A percentile compares a stretch with the other conserved stretches of the same genome.
Conservation (phyloP, 2,113 vertebrate species). For the Xerus inauris region DNA sequence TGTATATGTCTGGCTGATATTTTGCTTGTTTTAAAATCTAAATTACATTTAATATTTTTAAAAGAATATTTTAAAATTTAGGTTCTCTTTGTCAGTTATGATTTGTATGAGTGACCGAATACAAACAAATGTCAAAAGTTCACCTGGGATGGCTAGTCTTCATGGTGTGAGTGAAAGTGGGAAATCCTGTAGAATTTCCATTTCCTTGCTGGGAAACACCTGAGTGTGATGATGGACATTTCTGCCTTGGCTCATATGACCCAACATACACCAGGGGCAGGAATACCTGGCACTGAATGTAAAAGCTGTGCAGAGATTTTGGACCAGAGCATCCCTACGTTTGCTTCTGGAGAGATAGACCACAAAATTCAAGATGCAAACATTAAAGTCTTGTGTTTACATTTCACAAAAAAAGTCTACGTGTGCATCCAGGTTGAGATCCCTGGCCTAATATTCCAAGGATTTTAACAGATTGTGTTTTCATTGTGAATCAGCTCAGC, state of each 20-base stretch:
- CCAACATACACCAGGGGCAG: too few relatives aligned
- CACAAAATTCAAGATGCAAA: too few relatives aligned
- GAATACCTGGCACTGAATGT: neutral
- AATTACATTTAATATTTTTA: neutral
- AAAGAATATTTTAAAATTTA: constrained; percentile 12
- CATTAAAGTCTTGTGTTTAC: neutral
- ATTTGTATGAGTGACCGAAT: neutral
- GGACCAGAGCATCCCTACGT: neutral
- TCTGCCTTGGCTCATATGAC: neutral
- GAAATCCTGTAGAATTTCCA: neutral
- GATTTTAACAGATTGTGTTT: neutral
- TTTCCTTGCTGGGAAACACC: neutral
- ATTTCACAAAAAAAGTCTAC: neutral
- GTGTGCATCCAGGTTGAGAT: neutral
- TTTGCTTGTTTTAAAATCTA: constrained; percentile 16
- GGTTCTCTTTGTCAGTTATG: neutral
- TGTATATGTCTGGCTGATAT: neutral
- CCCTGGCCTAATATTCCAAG: neutral
- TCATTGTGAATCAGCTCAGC: neutral
- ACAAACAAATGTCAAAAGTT: neutral
- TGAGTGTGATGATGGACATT: neutral
- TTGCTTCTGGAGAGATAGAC: neutral
- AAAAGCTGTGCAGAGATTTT: neutral
- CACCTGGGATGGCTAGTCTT: neutral
- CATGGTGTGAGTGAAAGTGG: neutral